A percentile compares a stretch with the other conserved stretches of the same genome.
Evolutionary conservation across 2,888 invertebrate genomes (phyloP).

Genomic region (Hydraecia micacea): DNA sequence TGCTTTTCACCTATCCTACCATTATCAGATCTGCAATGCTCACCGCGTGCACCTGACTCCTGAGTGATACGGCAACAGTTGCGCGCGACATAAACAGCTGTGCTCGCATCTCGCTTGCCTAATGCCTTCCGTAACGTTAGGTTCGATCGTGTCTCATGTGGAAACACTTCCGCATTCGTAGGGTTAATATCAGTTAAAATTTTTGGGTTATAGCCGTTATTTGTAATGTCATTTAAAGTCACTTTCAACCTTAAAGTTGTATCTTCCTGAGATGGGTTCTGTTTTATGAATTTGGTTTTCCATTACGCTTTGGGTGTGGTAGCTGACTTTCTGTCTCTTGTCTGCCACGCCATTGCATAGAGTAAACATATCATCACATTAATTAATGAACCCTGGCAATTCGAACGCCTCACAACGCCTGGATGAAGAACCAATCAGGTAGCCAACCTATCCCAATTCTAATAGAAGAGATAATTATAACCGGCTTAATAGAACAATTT

Average conservation of each 20-base stretch:
- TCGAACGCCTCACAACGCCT: background rate
- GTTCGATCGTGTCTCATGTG: slow-evolving; percentile 37
- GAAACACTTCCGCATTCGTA: slow-evolving; percentile 47
- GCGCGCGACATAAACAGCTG: slow-evolving; percentile 49
- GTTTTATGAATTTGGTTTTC: slow-evolving; percentile 22
- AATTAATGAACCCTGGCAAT: background rate
- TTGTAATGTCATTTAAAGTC: slow-evolving; percentile 24
- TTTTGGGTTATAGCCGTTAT: slow-evolving; percentile 27
- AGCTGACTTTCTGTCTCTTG: background rate
- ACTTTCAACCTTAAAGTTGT: slow-evolving; percentile 17
- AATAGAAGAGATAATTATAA: slow-evolving; percentile 15
- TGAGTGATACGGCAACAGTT: slow-evolving; percentile 48
- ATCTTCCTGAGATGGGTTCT: background rate
- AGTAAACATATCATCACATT: background rate
- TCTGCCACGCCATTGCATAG: background rate
- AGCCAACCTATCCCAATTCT: background rate
- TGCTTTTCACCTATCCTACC: background rate
- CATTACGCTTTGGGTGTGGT: slow-evolving; percentile 8
- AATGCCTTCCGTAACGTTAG: slow-evolving; percentile 53
- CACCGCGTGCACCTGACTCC: slow-evolving; percentile 33
- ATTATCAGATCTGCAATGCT: slow-evolving; percentile 37
- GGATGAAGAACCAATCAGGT: background rate
- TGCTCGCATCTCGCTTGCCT: slow-evolving; percentile 55
- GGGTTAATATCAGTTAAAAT: slow-evolving; percentile 38
- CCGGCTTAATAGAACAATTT: background rate